Percentiles rank a stretch among this genome's conserved stretches.
Evolutionary conservation across 2,113 vertebrate species (phyloP).

Genomic region (Fregetta grallaria): DNA sequence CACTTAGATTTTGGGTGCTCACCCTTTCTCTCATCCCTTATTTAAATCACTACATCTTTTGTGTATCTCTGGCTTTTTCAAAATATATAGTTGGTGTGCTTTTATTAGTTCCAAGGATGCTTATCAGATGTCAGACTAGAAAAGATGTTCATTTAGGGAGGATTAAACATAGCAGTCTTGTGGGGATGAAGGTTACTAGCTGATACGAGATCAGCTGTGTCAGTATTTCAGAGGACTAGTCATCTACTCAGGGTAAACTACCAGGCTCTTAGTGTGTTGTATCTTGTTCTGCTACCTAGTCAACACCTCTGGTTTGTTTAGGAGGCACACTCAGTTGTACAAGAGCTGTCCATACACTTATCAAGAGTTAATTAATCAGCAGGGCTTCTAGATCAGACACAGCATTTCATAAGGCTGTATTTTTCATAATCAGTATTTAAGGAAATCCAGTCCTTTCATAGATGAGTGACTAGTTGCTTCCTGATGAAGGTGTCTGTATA

Average conservation of each 20-base stretch:
- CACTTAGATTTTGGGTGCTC: background rate
- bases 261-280: background rate
- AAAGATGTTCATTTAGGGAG: background rate
- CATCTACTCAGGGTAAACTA: background rate
- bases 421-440: background rate
- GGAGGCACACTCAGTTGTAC: background rate
- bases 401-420: background rate
- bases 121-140: background rate
- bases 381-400: background rate
- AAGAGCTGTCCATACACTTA: background rate
- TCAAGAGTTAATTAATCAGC: background rate
- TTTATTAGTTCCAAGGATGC: background rate
- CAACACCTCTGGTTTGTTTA: background rate
- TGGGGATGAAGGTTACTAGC: background rate
- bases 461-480: background rate
- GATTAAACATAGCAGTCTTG: background rate
- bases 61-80: background rate
- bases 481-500: background rate
- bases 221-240: background rate
- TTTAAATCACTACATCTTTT: background rate
- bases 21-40: background rate
- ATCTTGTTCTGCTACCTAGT: background rate
- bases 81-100: background rate
- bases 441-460: background rate
- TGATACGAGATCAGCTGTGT: background rate